Evolutionary conservation across 1,140 invertebrate species (phyloP).

Genomic region (Bombus polaris): DNA sequence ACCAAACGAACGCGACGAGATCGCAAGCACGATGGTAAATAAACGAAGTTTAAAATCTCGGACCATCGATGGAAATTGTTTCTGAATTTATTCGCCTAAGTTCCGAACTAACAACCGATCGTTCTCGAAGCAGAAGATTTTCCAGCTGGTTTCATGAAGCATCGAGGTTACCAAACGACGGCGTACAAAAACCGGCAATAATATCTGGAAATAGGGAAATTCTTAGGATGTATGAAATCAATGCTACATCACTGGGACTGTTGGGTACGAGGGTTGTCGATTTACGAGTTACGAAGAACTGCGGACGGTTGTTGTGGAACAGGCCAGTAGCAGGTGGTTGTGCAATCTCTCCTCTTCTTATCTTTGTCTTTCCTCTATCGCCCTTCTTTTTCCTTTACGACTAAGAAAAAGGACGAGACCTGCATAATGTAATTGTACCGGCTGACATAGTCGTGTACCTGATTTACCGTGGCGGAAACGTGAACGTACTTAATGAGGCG

Average conservation of each 20-base stretch:
- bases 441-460: conserved; percentile 10
- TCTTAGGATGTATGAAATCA: conserved; percentile 30
- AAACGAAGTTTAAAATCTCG: not conserved
- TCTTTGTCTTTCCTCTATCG: not conserved
- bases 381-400: conserved; percentile 31
- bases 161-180: not conserved
- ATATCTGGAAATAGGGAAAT: not conserved
- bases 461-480: conserved; percentile 24
- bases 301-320: conserved; percentile 24
- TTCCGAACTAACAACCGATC: not conserved
- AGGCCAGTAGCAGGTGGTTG: conserved; percentile 59
- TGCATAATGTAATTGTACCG: conserved; percentile 52
- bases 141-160: too few species aligned
- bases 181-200: not conserved
- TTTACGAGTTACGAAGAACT: conserved; percentile 44
- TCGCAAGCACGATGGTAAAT: not conserved
- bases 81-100: not conserved
- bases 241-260: not conserved
- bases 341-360: conserved; percentile 27
- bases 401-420: conserved; percentile 46
- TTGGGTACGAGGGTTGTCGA: not conserved
- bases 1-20: not conserved
- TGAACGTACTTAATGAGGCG: conserved; percentile 40
- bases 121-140: not conserved
- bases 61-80: not conserved